Conservation (phyloP, 35 echinoderm and acorn worm species). For the Heliocidaris tuberculata region DNA sequence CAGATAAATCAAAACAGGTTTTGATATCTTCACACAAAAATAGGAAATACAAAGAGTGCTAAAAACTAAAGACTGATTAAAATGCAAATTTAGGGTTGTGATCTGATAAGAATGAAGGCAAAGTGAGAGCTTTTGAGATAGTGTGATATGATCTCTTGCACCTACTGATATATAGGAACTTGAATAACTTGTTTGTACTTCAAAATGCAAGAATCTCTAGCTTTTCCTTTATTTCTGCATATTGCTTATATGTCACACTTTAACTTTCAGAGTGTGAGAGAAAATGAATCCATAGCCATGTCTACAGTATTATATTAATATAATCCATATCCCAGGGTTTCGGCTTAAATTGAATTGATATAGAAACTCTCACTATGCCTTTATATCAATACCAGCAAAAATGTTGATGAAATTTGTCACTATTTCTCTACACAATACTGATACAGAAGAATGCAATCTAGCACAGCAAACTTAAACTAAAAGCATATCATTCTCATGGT, state of each 20-base stretch:
- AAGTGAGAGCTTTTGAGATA: not conserved
- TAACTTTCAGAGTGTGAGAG: not conserved
- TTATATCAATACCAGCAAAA: not conserved
- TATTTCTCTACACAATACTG: not conserved
- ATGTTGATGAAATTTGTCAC: not conserved
- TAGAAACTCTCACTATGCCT: not conserved
- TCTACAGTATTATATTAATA: not conserved
- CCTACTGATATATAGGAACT: not conserved
- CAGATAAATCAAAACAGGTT: conserved; percentile 2
- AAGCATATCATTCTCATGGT: not conserved
- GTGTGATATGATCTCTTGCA: not conserved
- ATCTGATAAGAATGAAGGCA: not conserved
- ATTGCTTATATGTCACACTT: not conserved
- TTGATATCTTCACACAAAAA: not conserved
- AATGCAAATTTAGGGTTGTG: not conserved
- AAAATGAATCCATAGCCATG: not conserved
- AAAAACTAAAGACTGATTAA: not conserved
- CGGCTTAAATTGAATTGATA: not conserved
- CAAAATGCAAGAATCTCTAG: not conserved
- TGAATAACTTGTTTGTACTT: not conserved
- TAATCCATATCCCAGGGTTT: not conserved
- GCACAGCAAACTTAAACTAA: not conserved
- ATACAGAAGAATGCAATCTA: conserved; percentile 5
- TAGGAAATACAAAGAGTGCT: not conserved
- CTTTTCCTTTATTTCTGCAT: not conserved